Evolutionary conservation across 2,797 vertebrate species (phyloP), one percentile per base, ranked within the genome.

Genomic region (Ctenopoma multispine): DNA sequence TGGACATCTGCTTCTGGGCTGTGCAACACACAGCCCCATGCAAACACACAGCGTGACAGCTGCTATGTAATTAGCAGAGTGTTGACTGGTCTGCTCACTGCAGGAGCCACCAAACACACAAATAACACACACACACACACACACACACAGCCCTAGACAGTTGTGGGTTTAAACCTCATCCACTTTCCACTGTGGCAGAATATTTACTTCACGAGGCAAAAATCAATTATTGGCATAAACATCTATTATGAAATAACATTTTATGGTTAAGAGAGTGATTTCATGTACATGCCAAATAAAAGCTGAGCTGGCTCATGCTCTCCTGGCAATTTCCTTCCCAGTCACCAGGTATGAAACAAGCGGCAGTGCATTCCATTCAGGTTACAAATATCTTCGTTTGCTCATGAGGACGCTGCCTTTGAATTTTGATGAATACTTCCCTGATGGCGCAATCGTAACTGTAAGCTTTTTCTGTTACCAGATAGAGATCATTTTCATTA

Each of bases 1-100:
- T 84, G 90, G 93, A 94, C 95, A 96, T 96, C 94, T 96, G 96
- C 94, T 96, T 85, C 87, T 81, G 81, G 79, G 90, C 87, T 92
- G 84, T 72, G 86, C 78, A 89, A 72, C 87, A 85, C 89, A 79
- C 82, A 40, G 84, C 87, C 85, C 79, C 90, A 82, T 90, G 85
- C 31, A 62, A 87, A 77, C 85, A 80, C 90, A 88, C 90, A 88
- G 89, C 69, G 54, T 82, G 89, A 87, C 91, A 91, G 87, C 90
- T 89, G 91, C 89, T 87, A 79, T 91, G 92, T 93, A 89, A 92
- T 93, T 93, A 93, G 79, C 87, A 83, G 83, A 89, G 90, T 91
- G 92, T 89, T 86, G 90, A 92, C 83, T 86, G 86, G 81, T 62
- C 87, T 89, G 86, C 80, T 88, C 85, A 69, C 90, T 85, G 85